A percentile compares a stretch with the other conserved stretches of the same genome.
Conservation (phyloP, 2,113 vertebrate genomes). For the Pollimyrus isidori region DNA sequence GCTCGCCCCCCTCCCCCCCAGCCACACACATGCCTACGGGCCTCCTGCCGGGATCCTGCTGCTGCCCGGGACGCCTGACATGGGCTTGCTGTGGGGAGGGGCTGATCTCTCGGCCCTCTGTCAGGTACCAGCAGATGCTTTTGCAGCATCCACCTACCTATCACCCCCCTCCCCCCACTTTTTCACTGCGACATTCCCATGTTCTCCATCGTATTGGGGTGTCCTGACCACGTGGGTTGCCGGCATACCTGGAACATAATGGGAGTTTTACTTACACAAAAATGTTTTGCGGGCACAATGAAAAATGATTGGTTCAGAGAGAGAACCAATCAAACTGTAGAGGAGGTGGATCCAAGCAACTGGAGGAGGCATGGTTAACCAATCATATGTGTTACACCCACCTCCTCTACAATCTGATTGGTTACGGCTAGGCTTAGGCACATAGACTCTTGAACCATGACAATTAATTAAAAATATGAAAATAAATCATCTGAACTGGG, state of each 20-base stretch:
- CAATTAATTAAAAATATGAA: background rate
- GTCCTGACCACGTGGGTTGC: background rate
- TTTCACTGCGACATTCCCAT: background rate
- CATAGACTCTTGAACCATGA: background rate
- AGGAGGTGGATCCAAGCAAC: too few relatives aligned
- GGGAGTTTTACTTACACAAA: background rate
- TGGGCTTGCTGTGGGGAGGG: background rate
- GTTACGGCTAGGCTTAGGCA: background rate
- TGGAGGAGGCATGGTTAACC: too few relatives aligned
- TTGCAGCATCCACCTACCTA: background rate
- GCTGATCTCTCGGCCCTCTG: background rate
- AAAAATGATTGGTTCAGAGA: too few relatives aligned
- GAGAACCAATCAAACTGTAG: too few relatives aligned
- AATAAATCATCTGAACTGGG: background rate
- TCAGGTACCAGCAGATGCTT: conserved; percentile 1
- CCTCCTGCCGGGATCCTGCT: background rate
- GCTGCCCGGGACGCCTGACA: background rate
- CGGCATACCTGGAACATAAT: background rate
- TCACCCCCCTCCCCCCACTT: background rate
- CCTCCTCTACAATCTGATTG: too few relatives aligned
- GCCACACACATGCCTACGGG: background rate
- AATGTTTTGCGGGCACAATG: too few relatives aligned
- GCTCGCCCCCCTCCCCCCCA: too few relatives aligned
- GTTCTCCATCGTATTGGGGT: background rate
- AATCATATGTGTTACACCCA: too few relatives aligned